Conservation (phyloP, 53 echinoderm and acorn worm species). For the Hippasteria phrygiana region DNA sequence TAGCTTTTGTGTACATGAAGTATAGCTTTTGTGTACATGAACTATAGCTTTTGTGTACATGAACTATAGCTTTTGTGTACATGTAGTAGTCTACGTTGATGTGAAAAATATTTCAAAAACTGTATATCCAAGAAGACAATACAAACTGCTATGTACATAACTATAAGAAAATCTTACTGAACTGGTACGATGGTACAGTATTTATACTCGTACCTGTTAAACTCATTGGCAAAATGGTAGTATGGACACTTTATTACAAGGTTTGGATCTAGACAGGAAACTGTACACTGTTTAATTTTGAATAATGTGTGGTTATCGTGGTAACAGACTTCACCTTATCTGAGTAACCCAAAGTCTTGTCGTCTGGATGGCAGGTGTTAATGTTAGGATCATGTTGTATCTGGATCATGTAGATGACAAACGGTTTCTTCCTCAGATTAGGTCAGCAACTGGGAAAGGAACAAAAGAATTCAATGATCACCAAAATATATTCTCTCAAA, state of each 20-base stretch:
- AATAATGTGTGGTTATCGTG: too few relatives aligned
- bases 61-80: too few relatives aligned
- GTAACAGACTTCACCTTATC: too few relatives aligned
- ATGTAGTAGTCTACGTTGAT: too few relatives aligned
- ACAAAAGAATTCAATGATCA: background rate
- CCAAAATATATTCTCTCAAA: background rate
- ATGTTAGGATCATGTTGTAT: background rate
- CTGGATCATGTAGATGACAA: background rate
- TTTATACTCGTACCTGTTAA: background rate
- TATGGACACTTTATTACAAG: background rate
- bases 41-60: too few relatives aligned
- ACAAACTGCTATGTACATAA: slow-evolving; percentile 49
- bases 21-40: too few relatives aligned
- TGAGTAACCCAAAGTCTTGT: too few relatives aligned
- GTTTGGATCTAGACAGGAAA: background rate
- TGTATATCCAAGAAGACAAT: slow-evolving; percentile 17
- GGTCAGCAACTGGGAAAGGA: slow-evolving; percentile 47
- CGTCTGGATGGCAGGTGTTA: background rate
- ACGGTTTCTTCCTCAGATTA: slow-evolving; percentile 45
- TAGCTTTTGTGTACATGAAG: too few relatives aligned
- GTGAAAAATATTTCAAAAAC: background rate
- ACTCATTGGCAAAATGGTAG: background rate
- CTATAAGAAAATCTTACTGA: background rate
- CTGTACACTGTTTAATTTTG: background rate
- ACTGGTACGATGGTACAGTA: background rate